Evolutionary conservation across 2,888 invertebrate species (phyloP).

Genomic region (Epicampocera succincta): DNA sequence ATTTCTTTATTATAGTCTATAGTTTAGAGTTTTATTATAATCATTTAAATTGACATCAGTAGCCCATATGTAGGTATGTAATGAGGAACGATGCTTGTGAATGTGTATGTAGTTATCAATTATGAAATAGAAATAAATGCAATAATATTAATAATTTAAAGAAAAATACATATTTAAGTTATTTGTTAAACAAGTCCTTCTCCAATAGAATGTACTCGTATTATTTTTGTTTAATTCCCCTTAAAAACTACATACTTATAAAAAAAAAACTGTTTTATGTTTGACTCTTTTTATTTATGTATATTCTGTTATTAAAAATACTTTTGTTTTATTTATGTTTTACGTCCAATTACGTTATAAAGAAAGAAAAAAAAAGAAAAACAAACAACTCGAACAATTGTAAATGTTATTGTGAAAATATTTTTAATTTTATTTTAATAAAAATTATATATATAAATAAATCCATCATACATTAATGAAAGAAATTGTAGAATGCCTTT

Average conservation of each 20-base stretch:
- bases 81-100: slow-evolving; percentile 25
- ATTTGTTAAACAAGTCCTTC: slow-evolving; percentile 55
- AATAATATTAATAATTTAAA: slow-evolving; percentile 57
- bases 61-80: slow-evolving; percentile 33
- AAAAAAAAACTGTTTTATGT: slow-evolving; percentile 38
- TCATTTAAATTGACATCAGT: slow-evolving; percentile 11
- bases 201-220: slow-evolving; percentile 45
- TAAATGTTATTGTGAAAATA: slow-evolving; percentile 64
- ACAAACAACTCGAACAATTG: slow-evolving; percentile 57
- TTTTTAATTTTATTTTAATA: slow-evolving; percentile 47
- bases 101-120: slow-evolving; percentile 50
- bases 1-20: neutral
- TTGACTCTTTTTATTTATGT: slow-evolving; percentile 37
- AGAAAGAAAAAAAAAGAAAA: too few species aligned
- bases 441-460: slow-evolving; percentile 48
- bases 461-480: slow-evolving; percentile 64
- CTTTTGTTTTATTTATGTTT: slow-evolving; percentile 49
- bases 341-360: slow-evolving; percentile 26
- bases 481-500: neutral
- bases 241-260: slow-evolving; percentile 10
- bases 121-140: slow-evolving; percentile 53
- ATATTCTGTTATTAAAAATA: slow-evolving; percentile 26
- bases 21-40: neutral
- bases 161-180: too few species aligned
- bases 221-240: slow-evolving; percentile 31